These are phyloP conservation scores for Vanessa atalanta DNA, from an alignment of 1,140 invertebrate species.

Conservation along the genomic window DNA sequence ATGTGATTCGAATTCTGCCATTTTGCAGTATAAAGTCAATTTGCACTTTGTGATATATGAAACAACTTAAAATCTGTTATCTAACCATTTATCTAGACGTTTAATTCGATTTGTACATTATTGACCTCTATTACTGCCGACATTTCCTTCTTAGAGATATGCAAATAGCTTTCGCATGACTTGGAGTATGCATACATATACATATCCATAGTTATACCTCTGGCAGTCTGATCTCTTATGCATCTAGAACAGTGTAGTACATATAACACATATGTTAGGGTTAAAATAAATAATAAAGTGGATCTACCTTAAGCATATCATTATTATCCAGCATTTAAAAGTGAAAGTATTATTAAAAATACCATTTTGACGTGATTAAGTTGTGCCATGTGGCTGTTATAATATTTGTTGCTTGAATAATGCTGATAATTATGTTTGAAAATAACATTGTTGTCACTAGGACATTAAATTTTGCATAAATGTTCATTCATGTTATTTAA, in stretches of 20 bases:
- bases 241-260: slow-evolving; percentile 17
- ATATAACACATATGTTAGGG: not conserved
- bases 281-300: not conserved
- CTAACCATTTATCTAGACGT: slow-evolving; percentile 25
- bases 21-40: slow-evolving; percentile 36
- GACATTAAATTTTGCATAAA: slow-evolving; percentile 12
- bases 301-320: not conserved
- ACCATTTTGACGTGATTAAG: not conserved
- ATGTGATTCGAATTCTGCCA: slow-evolving; percentile 36
- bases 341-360: slow-evolving; percentile 17
- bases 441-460: slow-evolving; percentile 3
- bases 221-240: not conserved
- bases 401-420: slow-evolving; percentile 1
- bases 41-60: slow-evolving; percentile 14
- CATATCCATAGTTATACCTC: not conserved
- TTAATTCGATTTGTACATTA: slow-evolving; percentile 22
- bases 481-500: slow-evolving; percentile 26
- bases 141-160: slow-evolving; percentile 11
- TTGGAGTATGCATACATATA: slow-evolving; percentile 1
- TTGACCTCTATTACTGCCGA: slow-evolving; percentile 9
- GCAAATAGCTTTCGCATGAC: slow-evolving; percentile 17
- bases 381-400: not conserved
- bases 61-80: slow-evolving; percentile 34
- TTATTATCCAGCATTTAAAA: not conserved
- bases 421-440: not conserved